phyloP scores from a whole-genome alignment of 2,797 vertebrate genomes.

The Okamejei kenojei region DNA sequence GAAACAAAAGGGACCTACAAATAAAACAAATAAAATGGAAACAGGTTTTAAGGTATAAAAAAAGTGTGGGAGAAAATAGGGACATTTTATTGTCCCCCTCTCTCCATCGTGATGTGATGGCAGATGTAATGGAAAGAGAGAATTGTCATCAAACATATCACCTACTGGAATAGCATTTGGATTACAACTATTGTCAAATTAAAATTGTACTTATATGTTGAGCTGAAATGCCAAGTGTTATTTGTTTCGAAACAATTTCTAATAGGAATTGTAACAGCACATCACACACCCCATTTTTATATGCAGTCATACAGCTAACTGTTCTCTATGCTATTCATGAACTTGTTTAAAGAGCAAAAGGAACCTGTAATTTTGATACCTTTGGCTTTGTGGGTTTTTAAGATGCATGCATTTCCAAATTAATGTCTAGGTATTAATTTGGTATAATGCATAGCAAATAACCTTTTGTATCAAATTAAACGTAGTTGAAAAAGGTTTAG shows the following conservation, averaged over 20 bases:
- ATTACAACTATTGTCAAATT: neutral
- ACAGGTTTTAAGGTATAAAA: no score
- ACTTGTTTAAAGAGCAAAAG: neutral
- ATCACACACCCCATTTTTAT: neutral
- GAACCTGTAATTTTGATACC: neutral
- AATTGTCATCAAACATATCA: neutral
- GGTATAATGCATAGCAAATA: neutral
- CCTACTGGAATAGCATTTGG: neutral
- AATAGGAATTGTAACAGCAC: neutral
- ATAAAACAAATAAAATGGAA: no score
- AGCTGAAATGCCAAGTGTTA: neutral
- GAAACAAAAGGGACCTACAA: neutral
- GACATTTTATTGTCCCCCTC: no score
- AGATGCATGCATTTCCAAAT: neutral
- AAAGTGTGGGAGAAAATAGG: no score
- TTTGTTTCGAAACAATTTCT: neutral
- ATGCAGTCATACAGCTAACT: neutral
- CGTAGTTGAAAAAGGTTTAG: neutral
- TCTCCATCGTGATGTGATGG: neutral
- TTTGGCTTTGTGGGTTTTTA: neutral
- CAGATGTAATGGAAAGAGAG: neutral
- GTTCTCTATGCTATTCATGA: neutral
- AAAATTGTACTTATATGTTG: neutral
- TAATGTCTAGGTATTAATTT: neutral
- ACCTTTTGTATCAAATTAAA: neutral